Base-by-base conservation (phyloP, 2,113 vertebrate genomes). In the Xiphias gladius region DNA sequence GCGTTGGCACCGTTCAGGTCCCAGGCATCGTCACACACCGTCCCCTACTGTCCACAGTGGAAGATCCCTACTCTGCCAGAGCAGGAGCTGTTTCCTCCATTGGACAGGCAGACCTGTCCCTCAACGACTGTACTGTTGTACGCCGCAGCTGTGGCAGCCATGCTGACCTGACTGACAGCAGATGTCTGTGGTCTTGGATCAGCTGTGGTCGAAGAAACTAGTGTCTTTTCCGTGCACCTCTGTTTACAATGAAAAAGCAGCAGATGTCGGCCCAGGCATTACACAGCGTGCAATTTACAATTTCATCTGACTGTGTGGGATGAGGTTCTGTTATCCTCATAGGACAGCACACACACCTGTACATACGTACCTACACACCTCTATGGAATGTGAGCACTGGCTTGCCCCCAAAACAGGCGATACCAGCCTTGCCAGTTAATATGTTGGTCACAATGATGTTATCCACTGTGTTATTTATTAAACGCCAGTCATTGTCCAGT, bases 11-110 rank as follows among this genome's bases (percentile, higher is more conserved):
- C 73, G 1, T 0, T 39, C 64, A 88, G 22, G 37, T 76, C 78
- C 91, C 91, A 92, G 54, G 0, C 0, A 46, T 90, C 87, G 1
- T 92, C 91, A 79, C 91, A 91, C 75, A 92, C 88, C 2, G 89
- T 91, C 30, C 89, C 91, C 91, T 89, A 92, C 39, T n/a, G 80
- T 35, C 69, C 79, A 2, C 3, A 0, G 3, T 85, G 78, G 73
- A 12, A 89, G 73, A 91, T 2, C 83, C 89, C 86, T 58, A 92
- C 88, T 76, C 91, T 90, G 43, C 91, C 91, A 17, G 91, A 86
- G 73, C 89, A 92, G 64, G 57, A 59, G 57, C 63, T 62, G 74
- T 68, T 89, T 57, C 67, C 63, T 73, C 86, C 86, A 46, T 88
- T 76, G 13, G 10, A 77, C 76, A 93, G 78, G 0, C 58, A 82